phyloP scores from a whole-genome alignment of 2,888 invertebrate genomes.

The Crematogaster levior region DNA sequence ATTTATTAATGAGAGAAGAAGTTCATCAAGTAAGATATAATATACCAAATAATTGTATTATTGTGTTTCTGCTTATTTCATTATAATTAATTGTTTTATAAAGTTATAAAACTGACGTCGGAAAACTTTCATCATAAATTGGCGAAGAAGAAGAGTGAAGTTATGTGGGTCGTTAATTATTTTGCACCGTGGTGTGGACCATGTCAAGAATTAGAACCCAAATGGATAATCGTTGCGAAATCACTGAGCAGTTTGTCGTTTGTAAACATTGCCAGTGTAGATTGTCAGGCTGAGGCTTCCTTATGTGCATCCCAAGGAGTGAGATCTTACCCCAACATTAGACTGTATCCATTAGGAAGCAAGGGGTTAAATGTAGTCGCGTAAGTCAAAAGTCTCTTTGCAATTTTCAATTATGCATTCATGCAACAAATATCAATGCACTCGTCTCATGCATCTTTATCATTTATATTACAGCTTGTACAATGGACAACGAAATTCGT shows the following conservation, averaged over 20 bases:
- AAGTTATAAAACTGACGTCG: slow-evolving; percentile 87
- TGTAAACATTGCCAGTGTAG: slow-evolving; percentile 89
- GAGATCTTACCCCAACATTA: slow-evolving; percentile 90
- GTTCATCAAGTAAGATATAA: slow-evolving; percentile 85
- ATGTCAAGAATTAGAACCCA: slow-evolving; percentile 90
- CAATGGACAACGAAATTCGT: slow-evolving; percentile 88
- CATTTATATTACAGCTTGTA: slow-evolving; percentile 85
- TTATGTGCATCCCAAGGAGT: slow-evolving; percentile 88
- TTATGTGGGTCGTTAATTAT: slow-evolving; percentile 90
- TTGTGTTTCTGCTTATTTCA: slow-evolving; percentile 13
- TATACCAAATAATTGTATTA: slow-evolving; percentile 7
- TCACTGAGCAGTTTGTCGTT: slow-evolving; percentile 85
- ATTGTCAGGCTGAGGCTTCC: slow-evolving; percentile 88
- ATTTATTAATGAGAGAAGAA: slow-evolving; percentile 88
- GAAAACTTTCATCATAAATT: slow-evolving; percentile 87
- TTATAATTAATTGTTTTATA: slow-evolving; percentile 10
- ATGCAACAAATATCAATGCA: not conserved
- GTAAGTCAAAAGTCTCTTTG: slow-evolving; percentile 81
- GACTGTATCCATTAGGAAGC: slow-evolving; percentile 88
- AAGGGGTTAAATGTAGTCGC: slow-evolving; percentile 86
- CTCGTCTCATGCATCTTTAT: not conserved
- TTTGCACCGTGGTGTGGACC: slow-evolving; percentile 92
- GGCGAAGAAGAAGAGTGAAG: slow-evolving; percentile 86
- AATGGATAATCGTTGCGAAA: slow-evolving; percentile 89
- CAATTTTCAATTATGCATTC: not conserved